Evolutionary conservation across 2,113 vertebrate species (phyloP), one percentile per base, ranked within the genome.

Genomic region (Sylvilagus bachmani): DNA sequence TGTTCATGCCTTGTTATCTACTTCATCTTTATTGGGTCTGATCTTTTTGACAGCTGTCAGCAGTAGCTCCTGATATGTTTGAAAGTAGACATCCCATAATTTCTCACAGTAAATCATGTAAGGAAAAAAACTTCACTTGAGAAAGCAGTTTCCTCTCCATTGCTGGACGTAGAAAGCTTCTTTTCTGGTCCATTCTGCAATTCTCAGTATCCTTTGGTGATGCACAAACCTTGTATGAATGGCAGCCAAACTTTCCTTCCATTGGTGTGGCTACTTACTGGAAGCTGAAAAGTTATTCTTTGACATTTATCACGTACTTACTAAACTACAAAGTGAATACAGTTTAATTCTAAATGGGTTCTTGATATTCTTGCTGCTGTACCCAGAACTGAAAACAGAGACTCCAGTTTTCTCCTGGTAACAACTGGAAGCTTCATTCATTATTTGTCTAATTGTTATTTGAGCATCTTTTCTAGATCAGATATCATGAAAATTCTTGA

Each of bases 151-250:
- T 22, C 58, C 62, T 74, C 10, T 36, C 10, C 10, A n/a, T 51
- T 38, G 49, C 36, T 93, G 61, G 36, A 55, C 91, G 93, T 95
- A 91, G 51, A 93, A 85, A 84, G n/a, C 24, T 67, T 78, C 55
- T 44, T 91, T 96, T 92, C 49, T 87, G 27, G 10, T 92, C n/a
- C 70, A 2, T 22, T 64, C 38, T 84, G 44, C 1, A 77, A 66
- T 88, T 85, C 31, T 86, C 86, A 64, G 83, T 85, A 78, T 81
- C 82, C 62, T 94, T 89, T 66, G 22, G 49, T 55, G 83, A 85
- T 7, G 66, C 10, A 33, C 38, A 69, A 67, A 79, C 22, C 36
- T 85, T 53, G 36, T 75, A 69, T 86, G 38, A 89, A 80, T 67
- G 62, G 51, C 36, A 91, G 64, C 53, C n/a, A 87, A 8, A 67